These are phyloP conservation scores for Hemicentrotus pulcherrimus DNA, from an alignment of 35 echinoderm and acorn worm species.

Conservation along the genomic window DNA sequence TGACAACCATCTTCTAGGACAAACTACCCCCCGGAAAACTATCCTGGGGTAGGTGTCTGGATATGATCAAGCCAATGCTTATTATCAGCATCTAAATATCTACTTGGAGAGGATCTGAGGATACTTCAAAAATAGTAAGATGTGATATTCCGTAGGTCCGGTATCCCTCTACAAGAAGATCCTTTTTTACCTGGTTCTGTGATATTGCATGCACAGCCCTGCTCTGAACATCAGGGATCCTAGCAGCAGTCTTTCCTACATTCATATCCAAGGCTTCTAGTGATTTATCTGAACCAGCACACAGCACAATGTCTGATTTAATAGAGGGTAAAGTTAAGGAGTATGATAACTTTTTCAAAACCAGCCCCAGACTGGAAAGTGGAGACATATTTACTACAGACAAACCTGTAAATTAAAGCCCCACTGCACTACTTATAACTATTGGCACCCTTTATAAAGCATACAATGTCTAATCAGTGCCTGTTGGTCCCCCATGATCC, in stretches of 20 bases:
- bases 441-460: no score
- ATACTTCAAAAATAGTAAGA: neutral
- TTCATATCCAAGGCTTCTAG: constrained; percentile 95
- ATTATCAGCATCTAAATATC: no score
- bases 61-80: no score
- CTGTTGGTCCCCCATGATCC: no score
- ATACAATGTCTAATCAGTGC: no score
- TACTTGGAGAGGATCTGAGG: neutral
- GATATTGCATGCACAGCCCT: constrained; percentile 73
- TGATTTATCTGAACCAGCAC: constrained; percentile 93
- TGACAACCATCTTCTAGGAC: no score
- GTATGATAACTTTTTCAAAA: neutral
- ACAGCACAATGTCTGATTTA: constrained; percentile 77
- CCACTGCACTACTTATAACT: no score
- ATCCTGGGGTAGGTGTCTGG: no score
- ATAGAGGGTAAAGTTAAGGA: neutral
- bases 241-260: constrained; percentile 66
- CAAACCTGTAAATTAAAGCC: no score
- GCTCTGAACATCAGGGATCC: constrained; percentile 66
- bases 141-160: neutral
- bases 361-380: neutral
- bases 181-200: constrained; percentile 75
- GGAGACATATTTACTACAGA: neutral
- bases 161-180: no score
- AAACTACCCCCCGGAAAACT: no score